Conservation (phyloP, 2,797 vertebrate genomes). For the Enteromius mattozi region DNA sequence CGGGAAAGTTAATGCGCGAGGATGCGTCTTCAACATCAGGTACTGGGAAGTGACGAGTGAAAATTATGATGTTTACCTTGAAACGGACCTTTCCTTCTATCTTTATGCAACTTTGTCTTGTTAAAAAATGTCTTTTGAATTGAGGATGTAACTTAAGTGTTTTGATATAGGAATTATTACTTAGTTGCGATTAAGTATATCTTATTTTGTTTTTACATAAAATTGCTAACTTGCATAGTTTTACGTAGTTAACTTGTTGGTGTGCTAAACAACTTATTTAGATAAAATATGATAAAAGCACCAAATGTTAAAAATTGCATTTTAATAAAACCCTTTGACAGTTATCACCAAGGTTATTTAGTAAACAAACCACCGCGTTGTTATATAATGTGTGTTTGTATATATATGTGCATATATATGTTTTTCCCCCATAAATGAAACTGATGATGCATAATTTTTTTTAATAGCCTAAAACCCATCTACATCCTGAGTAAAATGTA, state of each 20-base stretch:
- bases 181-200: not conserved
- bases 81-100: not conserved
- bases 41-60: no score
- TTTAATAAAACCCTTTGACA: not conserved
- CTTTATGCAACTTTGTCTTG: not conserved
- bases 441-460: no score
- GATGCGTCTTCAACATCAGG: constrained; percentile 55
- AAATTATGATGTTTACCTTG: not conserved
- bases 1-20: constrained; percentile 60
- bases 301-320: not conserved
- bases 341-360: not conserved
- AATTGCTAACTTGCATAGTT: not conserved
- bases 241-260: not conserved
- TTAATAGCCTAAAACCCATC: no score
- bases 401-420: no score
- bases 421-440: not conserved
- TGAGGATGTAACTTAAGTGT: not conserved
- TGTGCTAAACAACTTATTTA: not conserved
- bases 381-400: no score
- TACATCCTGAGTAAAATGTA: not conserved
- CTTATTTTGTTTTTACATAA: not conserved
- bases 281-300: not conserved
- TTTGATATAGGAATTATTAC: not conserved
- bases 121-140: not conserved
- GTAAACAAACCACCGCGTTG: not conserved